These are phyloP conservation scores for Polydrusus cervinus DNA, from an alignment of 2,888 invertebrate genomes.

Conservation along the genomic window DNA sequence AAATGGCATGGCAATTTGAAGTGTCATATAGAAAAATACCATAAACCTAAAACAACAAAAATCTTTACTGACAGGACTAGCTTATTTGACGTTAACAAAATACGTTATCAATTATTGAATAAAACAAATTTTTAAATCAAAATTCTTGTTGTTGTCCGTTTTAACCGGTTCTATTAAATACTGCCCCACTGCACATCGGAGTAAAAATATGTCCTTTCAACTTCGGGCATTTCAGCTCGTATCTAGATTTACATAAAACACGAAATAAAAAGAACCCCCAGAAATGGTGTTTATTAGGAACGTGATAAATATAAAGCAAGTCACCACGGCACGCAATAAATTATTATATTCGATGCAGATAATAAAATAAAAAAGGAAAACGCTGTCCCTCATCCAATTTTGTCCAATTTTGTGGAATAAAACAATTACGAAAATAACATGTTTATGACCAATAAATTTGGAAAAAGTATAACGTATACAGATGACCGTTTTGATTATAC, in stretches of 20 bases:
- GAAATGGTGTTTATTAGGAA: conserved; percentile 53
- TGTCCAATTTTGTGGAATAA: conserved; percentile 53
- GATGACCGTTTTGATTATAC: conserved; percentile 26
- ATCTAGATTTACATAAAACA: conserved; percentile 54
- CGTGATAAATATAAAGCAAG: conserved; percentile 54
- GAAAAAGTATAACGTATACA: conserved; percentile 31
- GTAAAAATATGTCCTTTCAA: conserved; percentile 41
- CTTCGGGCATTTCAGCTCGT: conserved; percentile 42
- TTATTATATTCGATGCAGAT: conserved; percentile 44
- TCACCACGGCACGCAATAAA: conserved; percentile 52
- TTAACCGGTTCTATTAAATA: conserved; percentile 15
- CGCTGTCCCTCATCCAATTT: conserved; percentile 48
- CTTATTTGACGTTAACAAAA: too few species aligned
- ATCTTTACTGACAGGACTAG: too few species aligned
- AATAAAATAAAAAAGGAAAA: conserved; percentile 53
- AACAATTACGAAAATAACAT: conserved; percentile 55
- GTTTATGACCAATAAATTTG: conserved; percentile 50
- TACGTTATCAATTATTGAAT: too few species aligned
- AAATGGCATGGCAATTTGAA: too few species aligned
- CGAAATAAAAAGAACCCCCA: conserved; percentile 52
- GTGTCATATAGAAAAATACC: too few species aligned
- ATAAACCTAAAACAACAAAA: too few species aligned
- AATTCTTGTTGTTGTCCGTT: too few species aligned
- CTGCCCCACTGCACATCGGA: conserved; percentile 43
- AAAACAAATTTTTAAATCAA: too few species aligned